Conservation (phyloP, 2,797 vertebrate genomes). For the Zenarchopterus dispar region DNA sequence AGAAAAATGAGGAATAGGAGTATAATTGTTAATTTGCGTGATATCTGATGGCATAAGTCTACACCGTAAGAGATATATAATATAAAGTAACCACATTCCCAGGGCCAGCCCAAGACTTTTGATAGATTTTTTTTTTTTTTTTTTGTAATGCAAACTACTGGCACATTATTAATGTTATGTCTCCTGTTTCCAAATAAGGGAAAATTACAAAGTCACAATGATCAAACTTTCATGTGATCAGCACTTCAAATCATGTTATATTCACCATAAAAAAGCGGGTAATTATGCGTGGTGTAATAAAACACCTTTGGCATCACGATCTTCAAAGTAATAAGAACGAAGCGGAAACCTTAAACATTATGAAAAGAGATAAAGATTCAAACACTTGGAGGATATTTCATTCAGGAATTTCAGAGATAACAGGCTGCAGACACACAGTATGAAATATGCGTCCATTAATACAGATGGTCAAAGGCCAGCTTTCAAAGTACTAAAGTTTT, state of each 20-base stretch:
- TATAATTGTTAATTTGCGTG: slow-evolving; percentile 54
- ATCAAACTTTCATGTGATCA: slow-evolving; percentile 62
- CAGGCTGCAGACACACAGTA: slow-evolving; percentile 25
- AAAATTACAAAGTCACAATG: slow-evolving; percentile 17
- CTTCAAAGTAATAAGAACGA: slow-evolving; percentile 31
- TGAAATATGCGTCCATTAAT: slow-evolving; percentile 35
- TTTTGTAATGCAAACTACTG: slow-evolving; percentile 66
- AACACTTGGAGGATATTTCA: slow-evolving; percentile 36
- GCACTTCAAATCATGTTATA: slow-evolving; percentile 54
- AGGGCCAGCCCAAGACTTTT: slow-evolving; percentile 93
- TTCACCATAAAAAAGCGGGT: slow-evolving; percentile 35
- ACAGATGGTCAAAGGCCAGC: slow-evolving; percentile 50
- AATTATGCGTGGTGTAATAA: slow-evolving; percentile 29
- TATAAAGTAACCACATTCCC: slow-evolving; percentile 78
- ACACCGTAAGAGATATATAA: slow-evolving; percentile 82
- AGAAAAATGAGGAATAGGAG: slow-evolving; percentile 39
- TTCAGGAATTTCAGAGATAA: slow-evolving; percentile 37
- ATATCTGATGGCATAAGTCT: slow-evolving; percentile 62
- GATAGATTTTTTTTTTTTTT: slow-evolving; percentile 10
- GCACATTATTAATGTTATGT: slow-evolving; percentile 63
- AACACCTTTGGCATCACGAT: slow-evolving; percentile 47
- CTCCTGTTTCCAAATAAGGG: slow-evolving; percentile 58
- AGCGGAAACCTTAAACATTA: slow-evolving; percentile 47
- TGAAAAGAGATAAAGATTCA: slow-evolving; percentile 23
- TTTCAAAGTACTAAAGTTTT: slow-evolving; percentile 38